Conservation (phyloP, 2,888 invertebrate genomes). For the Andrena bicolor region DNA sequence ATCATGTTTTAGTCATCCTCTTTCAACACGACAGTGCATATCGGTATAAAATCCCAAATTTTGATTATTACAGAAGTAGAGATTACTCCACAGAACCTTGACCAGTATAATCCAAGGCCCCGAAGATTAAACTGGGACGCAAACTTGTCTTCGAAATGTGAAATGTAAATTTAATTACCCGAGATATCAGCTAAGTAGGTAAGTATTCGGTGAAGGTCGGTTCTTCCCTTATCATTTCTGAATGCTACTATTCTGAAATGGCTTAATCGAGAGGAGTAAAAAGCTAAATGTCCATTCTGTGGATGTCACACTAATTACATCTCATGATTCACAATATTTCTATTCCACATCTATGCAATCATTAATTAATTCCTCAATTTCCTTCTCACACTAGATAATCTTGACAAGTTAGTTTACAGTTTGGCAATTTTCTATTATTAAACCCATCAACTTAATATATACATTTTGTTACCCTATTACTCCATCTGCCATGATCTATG, state of each 20-base stretch:
- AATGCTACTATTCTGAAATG: not conserved
- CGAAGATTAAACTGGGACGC: not conserved
- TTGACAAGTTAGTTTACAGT: not conserved
- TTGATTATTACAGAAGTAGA: not conserved
- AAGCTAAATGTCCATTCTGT: not conserved
- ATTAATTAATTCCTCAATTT: not conserved
- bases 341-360: not conserved
- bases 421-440: not conserved
- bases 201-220: not conserved
- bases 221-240: not conserved
- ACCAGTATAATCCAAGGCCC: not conserved
- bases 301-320: not conserved
- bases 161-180: slow-evolving; percentile 3
- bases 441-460: not conserved
- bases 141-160: not conserved
- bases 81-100: not conserved
- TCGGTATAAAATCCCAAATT: not conserved
- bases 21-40: not conserved
- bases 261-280: not conserved
- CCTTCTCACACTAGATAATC: not conserved
- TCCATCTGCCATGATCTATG: not conserved
- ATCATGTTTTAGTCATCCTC: too few relatives aligned
- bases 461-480: not conserved
- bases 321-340: not conserved
- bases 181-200: not conserved